Conservation (phyloP, 2,797 vertebrate species). For the Lithobates sylvaticus region DNA sequence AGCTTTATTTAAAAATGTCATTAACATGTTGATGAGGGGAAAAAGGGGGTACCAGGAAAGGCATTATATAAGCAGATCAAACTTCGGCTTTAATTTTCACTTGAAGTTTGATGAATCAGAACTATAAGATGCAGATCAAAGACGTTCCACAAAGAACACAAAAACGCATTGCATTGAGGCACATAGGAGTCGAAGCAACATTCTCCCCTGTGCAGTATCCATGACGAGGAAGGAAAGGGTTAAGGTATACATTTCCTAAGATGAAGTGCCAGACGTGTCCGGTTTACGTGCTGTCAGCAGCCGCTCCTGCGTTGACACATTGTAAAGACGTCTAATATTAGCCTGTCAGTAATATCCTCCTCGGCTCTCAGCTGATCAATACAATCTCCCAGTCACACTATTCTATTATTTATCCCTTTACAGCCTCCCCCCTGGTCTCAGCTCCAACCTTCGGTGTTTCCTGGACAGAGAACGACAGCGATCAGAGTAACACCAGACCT, state of each 20-base stretch:
- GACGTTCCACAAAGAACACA: too few species aligned
- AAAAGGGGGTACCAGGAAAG: too few species aligned
- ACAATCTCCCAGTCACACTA: slow-evolving; percentile 14
- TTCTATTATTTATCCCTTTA: slow-evolving; percentile 39
- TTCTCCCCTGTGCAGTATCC: too few species aligned
- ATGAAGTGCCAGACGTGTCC: slow-evolving; percentile 6
- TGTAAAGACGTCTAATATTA: slow-evolving; percentile 46
- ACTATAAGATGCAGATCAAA: too few species aligned
- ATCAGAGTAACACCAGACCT: too few species aligned
- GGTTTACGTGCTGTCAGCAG: slow-evolving; percentile 31
- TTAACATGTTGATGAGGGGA: too few species aligned
- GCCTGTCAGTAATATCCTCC: slow-evolving; percentile 53
- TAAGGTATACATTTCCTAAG: slow-evolving; percentile 8
- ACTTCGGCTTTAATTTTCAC: too few species aligned
- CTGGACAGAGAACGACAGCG: not conserved
- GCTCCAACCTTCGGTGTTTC: not conserved
- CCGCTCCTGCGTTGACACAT: slow-evolving; percentile 22
- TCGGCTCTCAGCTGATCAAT: slow-evolving; percentile 52
- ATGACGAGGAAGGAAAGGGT: not conserved
- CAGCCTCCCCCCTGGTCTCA: not conserved
- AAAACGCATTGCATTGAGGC: too few species aligned
- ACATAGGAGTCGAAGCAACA: not conserved
- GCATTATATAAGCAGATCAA: too few species aligned
- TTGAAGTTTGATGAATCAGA: too few species aligned
- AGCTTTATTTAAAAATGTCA: too few species aligned